Conservation (phyloP, 2,797 vertebrate species). For the Spatula versicolor region DNA sequence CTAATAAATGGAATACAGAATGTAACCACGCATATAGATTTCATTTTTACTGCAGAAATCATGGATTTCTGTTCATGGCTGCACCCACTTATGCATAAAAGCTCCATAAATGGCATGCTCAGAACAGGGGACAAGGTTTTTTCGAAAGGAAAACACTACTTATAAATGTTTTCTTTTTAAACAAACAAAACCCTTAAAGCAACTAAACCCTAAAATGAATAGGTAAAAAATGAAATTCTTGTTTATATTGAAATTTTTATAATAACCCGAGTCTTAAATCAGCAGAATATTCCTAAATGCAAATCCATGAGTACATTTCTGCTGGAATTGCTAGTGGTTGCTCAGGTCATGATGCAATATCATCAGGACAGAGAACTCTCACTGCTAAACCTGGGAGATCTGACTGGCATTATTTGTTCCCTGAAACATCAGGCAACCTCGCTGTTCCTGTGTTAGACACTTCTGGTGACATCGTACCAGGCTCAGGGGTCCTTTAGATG, state of each 20-base stretch:
- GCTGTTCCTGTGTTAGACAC: neutral
- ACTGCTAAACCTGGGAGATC: neutral
- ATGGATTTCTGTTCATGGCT: neutral
- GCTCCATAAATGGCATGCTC: neutral
- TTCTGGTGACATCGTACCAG: constrained; percentile 8
- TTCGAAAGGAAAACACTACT: neutral
- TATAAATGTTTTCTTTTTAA: neutral
- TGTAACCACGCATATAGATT: neutral
- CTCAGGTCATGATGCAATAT: neutral
- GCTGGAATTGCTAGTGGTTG: neutral
- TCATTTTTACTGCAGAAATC: neutral
- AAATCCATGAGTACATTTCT: neutral
- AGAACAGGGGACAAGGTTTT: neutral
- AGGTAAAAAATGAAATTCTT: neutral
- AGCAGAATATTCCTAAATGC: neutral
- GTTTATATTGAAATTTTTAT: neutral
- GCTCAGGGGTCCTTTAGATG: constrained; percentile 15
- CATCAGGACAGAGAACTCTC: neutral
- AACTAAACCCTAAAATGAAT: neutral
- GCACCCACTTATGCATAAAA: neutral
- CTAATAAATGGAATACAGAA: neutral
- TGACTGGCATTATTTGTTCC: neutral
- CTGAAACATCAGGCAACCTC: neutral
- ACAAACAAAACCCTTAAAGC: neutral
- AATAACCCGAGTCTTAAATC: neutral